phyloP scores from a whole-genome alignment of 1,140 invertebrate genomes.

The Orius insidiosus region DNA sequence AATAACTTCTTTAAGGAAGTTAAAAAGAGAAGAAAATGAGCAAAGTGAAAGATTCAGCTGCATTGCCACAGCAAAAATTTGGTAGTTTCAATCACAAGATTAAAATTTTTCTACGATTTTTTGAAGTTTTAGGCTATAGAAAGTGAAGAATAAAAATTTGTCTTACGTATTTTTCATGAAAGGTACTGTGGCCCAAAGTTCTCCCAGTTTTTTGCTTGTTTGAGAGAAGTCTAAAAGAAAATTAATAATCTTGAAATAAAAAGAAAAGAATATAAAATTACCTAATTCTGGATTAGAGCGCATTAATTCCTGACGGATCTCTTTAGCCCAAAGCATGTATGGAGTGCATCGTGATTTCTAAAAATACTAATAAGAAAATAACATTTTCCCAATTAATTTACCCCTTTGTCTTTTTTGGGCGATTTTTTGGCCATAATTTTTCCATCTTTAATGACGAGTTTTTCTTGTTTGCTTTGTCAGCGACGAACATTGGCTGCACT shows the following conservation, averaged over 20 bases:
- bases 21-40: too few species aligned
- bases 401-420: constrained; percentile 59
- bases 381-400: too few species aligned
- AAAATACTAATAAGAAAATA: too few species aligned
- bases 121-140: too few species aligned
- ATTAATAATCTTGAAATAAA: constrained; percentile 10
- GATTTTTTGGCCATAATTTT: constrained; percentile 53
- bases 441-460: constrained; percentile 50
- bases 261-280: constrained; percentile 26
- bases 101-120: too few species aligned
- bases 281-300: constrained; percentile 57
- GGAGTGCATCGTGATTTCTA: constrained; percentile 66
- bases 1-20: too few species aligned
- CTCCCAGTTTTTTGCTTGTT: constrained; percentile 61
- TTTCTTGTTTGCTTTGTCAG: constrained; percentile 61
- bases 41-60: too few species aligned
- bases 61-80: too few species aligned
- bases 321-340: constrained; percentile 79
- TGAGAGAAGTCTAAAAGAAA: constrained; percentile 49
- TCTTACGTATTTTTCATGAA: constrained; percentile 28
- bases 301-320: constrained; percentile 52
- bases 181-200: constrained; percentile 65
- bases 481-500: constrained; percentile 52
- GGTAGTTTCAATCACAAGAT: too few species aligned
- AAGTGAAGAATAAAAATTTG: too few species aligned